Conservation (phyloP, 1,140 invertebrate species). For the Papilio aristodemus region DNA sequence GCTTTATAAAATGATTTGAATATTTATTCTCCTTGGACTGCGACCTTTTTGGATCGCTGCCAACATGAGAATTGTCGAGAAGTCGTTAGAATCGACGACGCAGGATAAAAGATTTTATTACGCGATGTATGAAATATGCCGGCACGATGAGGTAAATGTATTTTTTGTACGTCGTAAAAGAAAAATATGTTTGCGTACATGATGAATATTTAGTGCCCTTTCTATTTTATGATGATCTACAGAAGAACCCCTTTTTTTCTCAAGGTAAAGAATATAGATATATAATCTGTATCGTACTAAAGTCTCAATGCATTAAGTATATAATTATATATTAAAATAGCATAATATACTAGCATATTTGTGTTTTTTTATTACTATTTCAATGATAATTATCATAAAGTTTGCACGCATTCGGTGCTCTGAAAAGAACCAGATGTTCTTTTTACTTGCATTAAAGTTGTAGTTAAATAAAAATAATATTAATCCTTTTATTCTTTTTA, state of each 20-base stretch:
- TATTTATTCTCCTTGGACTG: constrained; percentile 6
- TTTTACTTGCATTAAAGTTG: not conserved
- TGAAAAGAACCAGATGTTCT: constrained; percentile 4
- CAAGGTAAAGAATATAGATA: not conserved
- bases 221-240: constrained; percentile 12
- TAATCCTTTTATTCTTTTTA: not conserved
- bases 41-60: constrained; percentile 29
- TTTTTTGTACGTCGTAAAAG: constrained; percentile 17
- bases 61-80: constrained; percentile 31
- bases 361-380: not conserved
- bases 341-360: constrained; percentile 10
- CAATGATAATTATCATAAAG: constrained; percentile 1
- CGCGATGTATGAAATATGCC: constrained; percentile 30
- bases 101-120: constrained; percentile 34
- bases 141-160: constrained; percentile 21
- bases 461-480: constrained; percentile 10
- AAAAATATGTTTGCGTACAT: constrained; percentile 10
- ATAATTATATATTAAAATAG: not conserved
- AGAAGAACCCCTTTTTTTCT: not conserved
- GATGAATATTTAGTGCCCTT: constrained; percentile 22
- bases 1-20: constrained; percentile 10
- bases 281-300: not conserved
- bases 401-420: constrained; percentile 1
- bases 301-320: not conserved
- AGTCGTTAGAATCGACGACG: constrained; percentile 33